These are phyloP conservation scores for Sinocyclocheilus grahami DNA, from an alignment of 2,113 vertebrate genomes.

Conservation along the genomic window DNA sequence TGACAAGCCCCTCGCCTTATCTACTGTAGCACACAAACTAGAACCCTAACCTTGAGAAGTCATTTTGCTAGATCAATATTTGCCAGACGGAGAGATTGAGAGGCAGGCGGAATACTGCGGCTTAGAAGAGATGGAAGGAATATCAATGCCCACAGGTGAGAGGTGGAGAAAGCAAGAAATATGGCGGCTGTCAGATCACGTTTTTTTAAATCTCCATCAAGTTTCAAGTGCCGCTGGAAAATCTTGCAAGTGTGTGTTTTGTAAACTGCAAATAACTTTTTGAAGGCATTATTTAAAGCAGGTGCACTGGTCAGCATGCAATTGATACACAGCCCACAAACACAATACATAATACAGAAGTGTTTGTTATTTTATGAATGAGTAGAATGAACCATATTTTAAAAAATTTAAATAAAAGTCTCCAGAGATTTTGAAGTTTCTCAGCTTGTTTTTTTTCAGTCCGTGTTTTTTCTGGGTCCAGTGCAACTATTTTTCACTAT, in stretches of 20 bases:
- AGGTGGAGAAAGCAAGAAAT: constrained; percentile 38
- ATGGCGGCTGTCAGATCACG: constrained; percentile 37
- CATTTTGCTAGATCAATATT: constrained; percentile 61
- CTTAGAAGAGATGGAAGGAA: constrained; percentile 3
- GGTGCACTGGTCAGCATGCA: background rate
- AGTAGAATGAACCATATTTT: background rate
- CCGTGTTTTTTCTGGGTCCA: background rate
- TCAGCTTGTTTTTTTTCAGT: background rate
- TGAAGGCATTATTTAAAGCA: constrained; percentile 14
- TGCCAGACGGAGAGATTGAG: constrained; percentile 48
- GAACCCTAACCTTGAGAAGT: constrained; percentile 52
- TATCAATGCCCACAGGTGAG: constrained; percentile 43
- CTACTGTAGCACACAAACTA: constrained; percentile 47
- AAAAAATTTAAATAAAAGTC: too few species aligned
- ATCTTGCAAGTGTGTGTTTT: constrained; percentile 29
- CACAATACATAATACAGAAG: background rate
- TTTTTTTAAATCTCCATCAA: constrained; percentile 8
- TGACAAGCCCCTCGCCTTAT: constrained; percentile 42
- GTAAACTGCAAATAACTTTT: constrained; percentile 22
- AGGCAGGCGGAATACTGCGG: background rate
- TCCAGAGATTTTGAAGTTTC: background rate
- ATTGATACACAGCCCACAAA: background rate
- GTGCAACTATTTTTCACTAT: background rate
- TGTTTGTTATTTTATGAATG: constrained; percentile 4
- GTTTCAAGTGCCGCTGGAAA: constrained; percentile 15